phyloP scores from a whole-genome alignment of 2,888 invertebrate species.

The Heliconius ethilla region DNA sequence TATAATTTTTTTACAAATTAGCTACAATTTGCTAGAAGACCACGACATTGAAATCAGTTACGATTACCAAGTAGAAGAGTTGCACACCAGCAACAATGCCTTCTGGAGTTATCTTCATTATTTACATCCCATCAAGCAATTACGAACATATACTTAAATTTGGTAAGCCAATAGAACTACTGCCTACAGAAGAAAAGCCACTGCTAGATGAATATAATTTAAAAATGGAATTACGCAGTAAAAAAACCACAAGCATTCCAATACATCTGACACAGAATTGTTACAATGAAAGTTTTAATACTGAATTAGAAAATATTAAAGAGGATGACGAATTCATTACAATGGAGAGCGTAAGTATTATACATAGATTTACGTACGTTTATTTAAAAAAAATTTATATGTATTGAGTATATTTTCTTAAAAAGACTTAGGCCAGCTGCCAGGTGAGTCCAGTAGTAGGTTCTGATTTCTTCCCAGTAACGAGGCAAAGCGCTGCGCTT shows the following conservation, averaged over 20 bases:
- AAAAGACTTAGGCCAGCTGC: too few species aligned
- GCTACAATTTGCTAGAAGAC: slow-evolving; percentile 48
- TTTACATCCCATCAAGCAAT: slow-evolving; percentile 86
- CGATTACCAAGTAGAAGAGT: slow-evolving; percentile 3
- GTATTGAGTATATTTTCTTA: too few species aligned
- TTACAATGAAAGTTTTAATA: slow-evolving; percentile 65
- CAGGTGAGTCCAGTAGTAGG: too few species aligned
- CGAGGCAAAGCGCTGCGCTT: not conserved
- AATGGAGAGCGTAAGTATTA: slow-evolving; percentile 84
- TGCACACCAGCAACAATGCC: slow-evolving; percentile 48
- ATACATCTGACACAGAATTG: slow-evolving; percentile 69
- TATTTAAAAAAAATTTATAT: too few species aligned
- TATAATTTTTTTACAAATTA: slow-evolving; percentile 53
- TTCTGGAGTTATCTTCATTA: slow-evolving; percentile 85
- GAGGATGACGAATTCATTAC: slow-evolving; percentile 82
- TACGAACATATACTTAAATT: slow-evolving; percentile 84
- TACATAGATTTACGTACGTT: not conserved
- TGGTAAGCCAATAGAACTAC: slow-evolving; percentile 70
- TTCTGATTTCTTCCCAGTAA: not conserved
- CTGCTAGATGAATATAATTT: slow-evolving; percentile 58
- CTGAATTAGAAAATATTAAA: slow-evolving; percentile 66
- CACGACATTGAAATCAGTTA: slow-evolving; percentile 35
- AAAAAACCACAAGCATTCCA: slow-evolving; percentile 69
- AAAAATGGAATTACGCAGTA: slow-evolving; percentile 69
- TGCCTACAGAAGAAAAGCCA: slow-evolving; percentile 53